phyloP scores from a whole-genome alignment of 1,140 invertebrate genomes.

The Nomia melanderi region DNA sequence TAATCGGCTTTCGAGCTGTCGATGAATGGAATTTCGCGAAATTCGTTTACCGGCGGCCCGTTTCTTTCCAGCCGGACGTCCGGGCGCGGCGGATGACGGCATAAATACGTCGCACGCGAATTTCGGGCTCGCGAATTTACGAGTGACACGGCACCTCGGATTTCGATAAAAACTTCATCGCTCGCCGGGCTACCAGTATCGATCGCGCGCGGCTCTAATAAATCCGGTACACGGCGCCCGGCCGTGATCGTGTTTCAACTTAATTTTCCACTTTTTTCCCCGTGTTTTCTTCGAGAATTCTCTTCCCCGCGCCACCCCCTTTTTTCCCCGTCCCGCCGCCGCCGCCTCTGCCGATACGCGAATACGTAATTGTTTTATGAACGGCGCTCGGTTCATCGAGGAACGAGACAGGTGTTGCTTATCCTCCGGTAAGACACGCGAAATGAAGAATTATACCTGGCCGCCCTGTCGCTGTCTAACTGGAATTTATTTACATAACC shows the following conservation, averaged over 20 bases:
- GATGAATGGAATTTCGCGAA: constrained; percentile 32
- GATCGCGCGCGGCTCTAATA: constrained; percentile 34
- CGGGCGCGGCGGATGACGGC: neutral
- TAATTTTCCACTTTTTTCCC: too few species aligned
- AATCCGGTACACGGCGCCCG: too few species aligned
- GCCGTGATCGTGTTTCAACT: too few species aligned
- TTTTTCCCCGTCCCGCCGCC: neutral
- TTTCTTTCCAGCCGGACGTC: neutral
- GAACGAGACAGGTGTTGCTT: constrained; percentile 38
- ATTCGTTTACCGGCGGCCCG: neutral
- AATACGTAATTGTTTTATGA: constrained; percentile 48
- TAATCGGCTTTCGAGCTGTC: constrained; percentile 52
- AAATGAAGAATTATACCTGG: constrained; percentile 53
- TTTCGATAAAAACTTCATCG: constrained; percentile 63
- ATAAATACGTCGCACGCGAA: constrained; percentile 3
- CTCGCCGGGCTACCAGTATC: constrained; percentile 41
- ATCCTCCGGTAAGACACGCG: constrained; percentile 35
- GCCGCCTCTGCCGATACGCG: neutral
- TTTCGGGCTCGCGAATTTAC: constrained; percentile 44
- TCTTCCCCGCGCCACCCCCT: neutral
- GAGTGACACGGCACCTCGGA: constrained; percentile 42
- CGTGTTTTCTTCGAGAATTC: too few species aligned
- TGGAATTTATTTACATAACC: constrained; percentile 55
- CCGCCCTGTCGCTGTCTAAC: constrained; percentile 29
- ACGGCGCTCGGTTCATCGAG: constrained; percentile 29